Conservation (phyloP, 2,113 vertebrate species). For the Phrynocephalus versicolor region DNA sequence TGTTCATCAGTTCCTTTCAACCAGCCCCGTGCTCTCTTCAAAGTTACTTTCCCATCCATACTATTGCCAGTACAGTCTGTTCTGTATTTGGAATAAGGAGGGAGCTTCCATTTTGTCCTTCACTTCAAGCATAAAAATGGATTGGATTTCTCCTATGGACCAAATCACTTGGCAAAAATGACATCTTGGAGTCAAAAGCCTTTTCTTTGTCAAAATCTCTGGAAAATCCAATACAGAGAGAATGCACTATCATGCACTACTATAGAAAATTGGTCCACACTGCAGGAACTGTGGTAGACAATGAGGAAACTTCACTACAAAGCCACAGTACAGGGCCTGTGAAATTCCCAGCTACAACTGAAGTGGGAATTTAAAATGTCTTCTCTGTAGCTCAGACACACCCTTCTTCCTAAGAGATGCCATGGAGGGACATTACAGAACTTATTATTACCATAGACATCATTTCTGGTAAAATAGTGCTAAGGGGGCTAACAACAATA, state of each 20-base stretch:
- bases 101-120: not conserved
- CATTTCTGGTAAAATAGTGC: too few relatives aligned
- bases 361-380: too few relatives aligned
- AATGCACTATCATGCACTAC: not conserved
- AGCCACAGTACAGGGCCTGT: too few relatives aligned
- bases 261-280: not conserved
- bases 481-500: too few relatives aligned
- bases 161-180: not conserved
- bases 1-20: not conserved
- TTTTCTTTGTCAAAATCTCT: not conserved
- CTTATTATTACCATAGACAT: too few relatives aligned
- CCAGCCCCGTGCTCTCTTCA: not conserved
- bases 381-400: too few relatives aligned
- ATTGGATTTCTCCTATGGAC: not conserved
- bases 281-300: too few relatives aligned
- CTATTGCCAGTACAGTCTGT: not conserved
- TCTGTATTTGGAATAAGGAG: not conserved
- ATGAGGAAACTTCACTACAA: not conserved
- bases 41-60: not conserved
- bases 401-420: too few relatives aligned
- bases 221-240: not conserved
- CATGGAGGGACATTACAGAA: too few relatives aligned
- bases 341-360: too few relatives aligned
- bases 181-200: not conserved
- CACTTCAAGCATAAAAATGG: not conserved